Conservation (phyloP, 2,113 vertebrate genomes). For the Saccopteryx bilineata region DNA sequence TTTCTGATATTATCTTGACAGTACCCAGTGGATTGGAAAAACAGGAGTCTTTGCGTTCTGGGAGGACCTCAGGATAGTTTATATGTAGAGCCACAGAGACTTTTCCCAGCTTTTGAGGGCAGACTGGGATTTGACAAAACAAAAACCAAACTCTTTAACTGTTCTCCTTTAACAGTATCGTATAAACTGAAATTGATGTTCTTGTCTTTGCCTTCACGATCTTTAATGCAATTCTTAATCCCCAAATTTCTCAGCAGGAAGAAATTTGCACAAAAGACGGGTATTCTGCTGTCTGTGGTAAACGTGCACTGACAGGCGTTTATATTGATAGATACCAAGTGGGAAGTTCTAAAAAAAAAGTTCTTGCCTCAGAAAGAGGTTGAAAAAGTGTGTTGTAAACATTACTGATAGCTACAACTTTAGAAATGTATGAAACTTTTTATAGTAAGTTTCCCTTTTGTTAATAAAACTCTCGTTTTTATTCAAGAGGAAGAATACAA, state of each 20-base stretch:
- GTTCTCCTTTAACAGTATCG: slow-evolving; percentile 87
- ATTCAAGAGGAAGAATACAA: slow-evolving; percentile 99
- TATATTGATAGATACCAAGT: slow-evolving; percentile 76
- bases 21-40: slow-evolving; percentile 93
- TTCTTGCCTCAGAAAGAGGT: slow-evolving; percentile 81
- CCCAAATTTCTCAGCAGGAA: slow-evolving; percentile 84
- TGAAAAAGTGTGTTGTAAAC: slow-evolving; percentile 64
- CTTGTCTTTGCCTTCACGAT: slow-evolving; percentile 75
- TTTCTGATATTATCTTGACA: slow-evolving; percentile 95
- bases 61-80: slow-evolving; percentile 93
- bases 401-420: slow-evolving; percentile 74
- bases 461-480: slow-evolving; percentile 85
- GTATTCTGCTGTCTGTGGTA: slow-evolving; percentile 82
- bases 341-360: slow-evolving; percentile 41
- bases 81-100: slow-evolving; percentile 90
- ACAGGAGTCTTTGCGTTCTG: slow-evolving; percentile 91
- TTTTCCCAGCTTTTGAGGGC: slow-evolving; percentile 90
- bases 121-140: slow-evolving; percentile 88
- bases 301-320: slow-evolving; percentile 78
- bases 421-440: slow-evolving; percentile 71
- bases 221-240: slow-evolving; percentile 82
- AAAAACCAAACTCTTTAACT: slow-evolving; percentile 84
- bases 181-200: slow-evolving; percentile 81
- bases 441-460: slow-evolving; percentile 61
- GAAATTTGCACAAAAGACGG: slow-evolving; percentile 79